phyloP scores from a whole-genome alignment of 2,888 invertebrate species.

The Ametastegia equiseti region DNA sequence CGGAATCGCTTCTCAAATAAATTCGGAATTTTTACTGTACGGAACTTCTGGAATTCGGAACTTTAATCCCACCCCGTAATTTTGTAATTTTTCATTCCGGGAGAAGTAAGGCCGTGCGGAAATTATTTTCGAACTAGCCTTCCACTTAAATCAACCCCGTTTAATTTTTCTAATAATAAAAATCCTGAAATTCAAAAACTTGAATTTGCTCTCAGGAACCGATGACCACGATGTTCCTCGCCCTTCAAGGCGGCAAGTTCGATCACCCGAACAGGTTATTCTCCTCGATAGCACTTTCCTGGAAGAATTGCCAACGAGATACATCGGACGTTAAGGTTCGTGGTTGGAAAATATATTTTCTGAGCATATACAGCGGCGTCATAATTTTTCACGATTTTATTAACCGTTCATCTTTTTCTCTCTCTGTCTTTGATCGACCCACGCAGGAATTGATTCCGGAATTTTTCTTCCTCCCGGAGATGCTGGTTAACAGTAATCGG shows the following conservation, averaged over 20 bases:
- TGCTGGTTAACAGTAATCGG: constrained; percentile 93
- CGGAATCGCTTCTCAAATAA: no score
- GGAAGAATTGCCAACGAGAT: constrained; percentile 99
- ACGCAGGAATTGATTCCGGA: constrained; percentile 96
- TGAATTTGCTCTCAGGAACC: constrained; percentile 87
- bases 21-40: no score
- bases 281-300: constrained; percentile 94
- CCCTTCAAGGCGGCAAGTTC: constrained; percentile 98
- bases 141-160: no score
- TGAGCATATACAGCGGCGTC: not conserved
- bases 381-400: constrained; percentile 4
- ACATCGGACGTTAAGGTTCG: constrained; percentile 98
- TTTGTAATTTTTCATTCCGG: no score
- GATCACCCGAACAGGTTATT: constrained; percentile 99
- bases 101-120: no score
- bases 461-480: constrained; percentile 99
- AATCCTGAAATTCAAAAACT: not conserved
- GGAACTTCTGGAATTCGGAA: no score
- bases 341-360: constrained; percentile 6
- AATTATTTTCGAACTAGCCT: no score
- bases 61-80: no score
- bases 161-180: no score
- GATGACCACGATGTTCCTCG: constrained; percentile 99
- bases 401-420: constrained; percentile 45
- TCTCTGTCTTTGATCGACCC: no score